Evolutionary conservation across 2,888 invertebrate genomes (phyloP), one percentile per base, ranked within the genome.

Genomic region (Rhorus exstirpatorius): DNA sequence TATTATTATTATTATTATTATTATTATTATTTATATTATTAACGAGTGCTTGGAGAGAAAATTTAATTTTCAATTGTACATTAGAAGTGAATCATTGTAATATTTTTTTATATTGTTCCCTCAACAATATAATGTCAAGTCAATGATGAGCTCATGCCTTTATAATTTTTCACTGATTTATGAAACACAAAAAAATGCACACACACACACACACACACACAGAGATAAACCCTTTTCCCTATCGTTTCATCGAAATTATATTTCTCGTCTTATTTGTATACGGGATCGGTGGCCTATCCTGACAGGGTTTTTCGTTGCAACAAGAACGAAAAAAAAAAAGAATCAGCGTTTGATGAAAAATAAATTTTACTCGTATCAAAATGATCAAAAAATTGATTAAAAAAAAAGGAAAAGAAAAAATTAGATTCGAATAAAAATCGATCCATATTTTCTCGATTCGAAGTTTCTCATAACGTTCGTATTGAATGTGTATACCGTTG

Each of bases 301-400:
- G 81, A 85, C 81, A 84, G 83, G 81, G 84, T 85, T 80, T 84
- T 79, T 53, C 58, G n/a, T n/a, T n/a, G 49, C 71, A n/a, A 65
- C 51, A 24, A 67, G 35, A 41, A 63, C 44, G 53, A 70, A 14
- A 75, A 21, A 35, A 55, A 65, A 58, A 35, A 58, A 12, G 14
- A 7, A 12, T 8, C 1, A 14, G n/a, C n/a, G 7, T 55, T 14
- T 0, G 24, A 1, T 26, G 10, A 14, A 31, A 7, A 7, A 55
- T n/a, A 26, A 55, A 55, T 8, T 26, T 26, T 41, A 63, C 14
- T 51, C 21, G 19, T 7, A 21, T 51, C 51, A 51, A 51, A 51
- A 7, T 17, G 8, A 8, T 8, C 14, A 7, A 7, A 51, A 8
- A 8, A 8, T 51, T 51, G 14, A 51, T 51, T 17, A 14, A 24